phyloP scores from a whole-genome alignment of 1,140 invertebrate species.

The Drosophila azteca region DNA sequence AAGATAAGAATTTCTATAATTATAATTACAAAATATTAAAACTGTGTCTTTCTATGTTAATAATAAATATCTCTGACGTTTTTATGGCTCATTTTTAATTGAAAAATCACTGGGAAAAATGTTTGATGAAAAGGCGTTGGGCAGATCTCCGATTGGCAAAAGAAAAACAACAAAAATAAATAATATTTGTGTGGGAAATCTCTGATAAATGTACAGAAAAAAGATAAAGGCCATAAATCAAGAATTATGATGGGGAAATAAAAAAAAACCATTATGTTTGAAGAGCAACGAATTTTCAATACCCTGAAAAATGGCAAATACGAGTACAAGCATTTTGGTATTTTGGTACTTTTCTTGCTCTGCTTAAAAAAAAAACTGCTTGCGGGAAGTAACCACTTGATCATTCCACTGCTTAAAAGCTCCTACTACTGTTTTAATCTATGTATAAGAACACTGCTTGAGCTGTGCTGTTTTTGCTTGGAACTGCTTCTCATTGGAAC shows the following conservation, averaged over 20 bases:
- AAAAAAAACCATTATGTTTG: not conserved
- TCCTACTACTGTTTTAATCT: no score
- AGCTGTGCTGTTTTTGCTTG: no score
- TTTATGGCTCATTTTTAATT: not conserved
- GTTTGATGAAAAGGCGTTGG: not conserved
- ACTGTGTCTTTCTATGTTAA: not conserved
- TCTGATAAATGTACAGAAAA: not conserved
- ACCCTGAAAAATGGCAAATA: not conserved
- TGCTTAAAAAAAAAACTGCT: no score
- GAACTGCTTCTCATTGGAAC: no score
- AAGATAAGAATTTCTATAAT: conserved; percentile 15
- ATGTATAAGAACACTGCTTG: no score
- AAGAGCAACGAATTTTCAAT: not conserved
- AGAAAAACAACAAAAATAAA: not conserved
- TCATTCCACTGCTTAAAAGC: no score
- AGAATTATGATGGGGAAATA: conserved; percentile 3
- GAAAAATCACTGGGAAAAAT: not conserved
- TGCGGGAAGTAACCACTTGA: no score
- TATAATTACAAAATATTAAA: conserved; percentile 3
- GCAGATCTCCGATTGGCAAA: not conserved
- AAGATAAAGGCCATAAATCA: conserved; percentile 21
- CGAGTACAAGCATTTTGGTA: not conserved
- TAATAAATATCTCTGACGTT: not conserved
- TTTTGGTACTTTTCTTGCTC: no score
- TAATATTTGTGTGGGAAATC: conserved; percentile 31